phyloP scores from a whole-genome alignment of 2,888 invertebrate genomes.

The Cylloceria caligata region DNA sequence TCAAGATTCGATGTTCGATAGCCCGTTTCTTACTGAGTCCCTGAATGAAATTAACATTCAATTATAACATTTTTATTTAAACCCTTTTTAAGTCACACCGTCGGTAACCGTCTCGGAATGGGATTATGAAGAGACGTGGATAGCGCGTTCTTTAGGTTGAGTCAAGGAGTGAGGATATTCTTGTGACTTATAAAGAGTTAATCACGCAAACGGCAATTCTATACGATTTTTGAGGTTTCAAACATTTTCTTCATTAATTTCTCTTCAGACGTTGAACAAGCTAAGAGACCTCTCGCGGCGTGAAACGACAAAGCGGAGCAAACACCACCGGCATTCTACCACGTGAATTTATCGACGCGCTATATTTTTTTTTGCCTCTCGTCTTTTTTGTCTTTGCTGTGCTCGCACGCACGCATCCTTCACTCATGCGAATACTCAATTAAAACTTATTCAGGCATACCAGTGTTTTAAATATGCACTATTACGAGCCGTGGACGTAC shows the following conservation, averaged over 20 bases:
- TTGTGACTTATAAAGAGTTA: too few relatives aligned
- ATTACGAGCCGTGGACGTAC: slow-evolving; percentile 38
- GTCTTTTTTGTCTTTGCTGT: slow-evolving; percentile 51
- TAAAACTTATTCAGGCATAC: slow-evolving; percentile 58
- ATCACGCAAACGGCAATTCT: too few relatives aligned
- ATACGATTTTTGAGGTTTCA: slow-evolving; percentile 4
- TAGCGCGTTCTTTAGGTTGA: too few relatives aligned
- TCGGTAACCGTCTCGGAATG: too few relatives aligned
- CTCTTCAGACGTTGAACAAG: neutral
- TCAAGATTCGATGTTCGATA: neutral
- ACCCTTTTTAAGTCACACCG: too few relatives aligned
- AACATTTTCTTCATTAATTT: neutral
- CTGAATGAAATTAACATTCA: neutral
- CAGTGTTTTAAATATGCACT: slow-evolving; percentile 51
- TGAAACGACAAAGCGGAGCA: slow-evolving; percentile 53
- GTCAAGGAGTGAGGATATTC: too few relatives aligned
- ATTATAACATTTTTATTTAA: neutral
- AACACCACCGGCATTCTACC: slow-evolving; percentile 54
- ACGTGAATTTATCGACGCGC: slow-evolving; percentile 50
- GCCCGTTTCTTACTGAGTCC: too few relatives aligned
- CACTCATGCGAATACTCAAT: slow-evolving; percentile 64
- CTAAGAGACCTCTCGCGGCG: neutral
- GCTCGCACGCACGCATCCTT: slow-evolving; percentile 61
- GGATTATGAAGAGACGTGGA: too few relatives aligned
- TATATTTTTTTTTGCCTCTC: slow-evolving; percentile 32